A percentile compares a stretch with the other conserved stretches of the same genome.
Evolutionary conservation across 2,888 invertebrate species (phyloP).

Genomic region (Chymomyza procnemis): DNA sequence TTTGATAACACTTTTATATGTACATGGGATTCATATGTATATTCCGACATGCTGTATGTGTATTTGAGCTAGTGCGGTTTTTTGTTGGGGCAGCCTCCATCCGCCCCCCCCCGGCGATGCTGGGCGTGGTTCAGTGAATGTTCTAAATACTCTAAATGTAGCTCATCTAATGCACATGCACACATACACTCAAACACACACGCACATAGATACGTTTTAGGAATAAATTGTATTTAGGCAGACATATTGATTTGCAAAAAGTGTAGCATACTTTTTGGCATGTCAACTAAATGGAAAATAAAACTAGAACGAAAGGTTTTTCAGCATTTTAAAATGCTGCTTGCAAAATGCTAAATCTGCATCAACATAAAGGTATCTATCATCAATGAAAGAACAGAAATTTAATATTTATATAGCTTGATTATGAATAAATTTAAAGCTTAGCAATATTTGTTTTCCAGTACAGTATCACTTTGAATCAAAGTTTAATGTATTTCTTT

Average conservation of each 20-base stretch:
- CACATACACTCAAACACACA: slow-evolving; percentile 21
- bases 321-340: neutral
- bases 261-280: neutral
- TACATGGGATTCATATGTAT: neutral
- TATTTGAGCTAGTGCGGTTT: neutral
- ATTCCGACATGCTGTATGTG: neutral
- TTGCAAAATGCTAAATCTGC: neutral
- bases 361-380: neutral
- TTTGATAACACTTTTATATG: slow-evolving; percentile 57
- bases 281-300: neutral
- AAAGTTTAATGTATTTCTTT: too few species aligned
- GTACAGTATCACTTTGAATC: too few species aligned
- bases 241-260: neutral
- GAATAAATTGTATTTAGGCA: neutral
- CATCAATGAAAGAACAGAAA: neutral
- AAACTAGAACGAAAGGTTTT: neutral
- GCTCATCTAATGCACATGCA: neutral
- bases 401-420: neutral
- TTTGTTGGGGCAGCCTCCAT: neutral
- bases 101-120: too few species aligned
- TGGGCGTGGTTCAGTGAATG: neutral
- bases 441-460: too few species aligned
- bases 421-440: too few species aligned
- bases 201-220: slow-evolving; percentile 39
- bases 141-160: neutral